Base-by-base conservation (phyloP, 2,113 vertebrate genomes). In the Zapornia atra region DNA sequence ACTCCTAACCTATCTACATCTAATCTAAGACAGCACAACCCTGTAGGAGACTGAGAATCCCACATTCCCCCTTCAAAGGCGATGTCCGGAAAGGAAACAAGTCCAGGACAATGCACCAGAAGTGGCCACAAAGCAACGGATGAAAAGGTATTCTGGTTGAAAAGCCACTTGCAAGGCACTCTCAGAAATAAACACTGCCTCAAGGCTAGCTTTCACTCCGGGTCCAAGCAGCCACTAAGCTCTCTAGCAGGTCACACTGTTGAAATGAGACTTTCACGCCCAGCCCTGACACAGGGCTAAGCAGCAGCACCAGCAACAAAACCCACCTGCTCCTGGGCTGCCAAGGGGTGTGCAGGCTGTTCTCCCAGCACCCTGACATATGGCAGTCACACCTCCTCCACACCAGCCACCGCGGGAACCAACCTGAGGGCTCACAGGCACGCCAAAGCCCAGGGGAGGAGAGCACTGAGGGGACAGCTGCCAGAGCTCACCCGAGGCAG, bases 391-490 rank as follows among this genome's bases (percentile, higher is more conserved):
- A 3, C 12, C 69, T 31, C 54, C 17, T 64, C 38, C 22, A 4
- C 59, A 15, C 3, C 12, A 0, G 16, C 34, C 50, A 2, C 9
- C 0, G 44, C 2, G 2, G 16, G 44, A 34, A 42, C 4, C 21
- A 22, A 29, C 34, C 38, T 29, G 0, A 36, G 14, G 68, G n/a
- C 48, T 42, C 22, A 16, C 36, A 5, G 4, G 31, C 36, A 8
- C 1, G 1, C 18, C 78, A 16, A 21, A 80, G 24, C 44, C 48
- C 36, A 15, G 9, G 6, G 4, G 2, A 42, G 60, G 33, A 19
- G 13, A 31, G 15, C 48, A 3, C 17, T 5, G 33, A 15, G 28
- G 19, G 38, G 6, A 31, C 63, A 17, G n/a, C 59, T 6, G 24
- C 50, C 19, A 46, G 26, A 44, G 16, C 14, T n/a, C 59, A 29